Conservation (phyloP, 2,113 vertebrate species). For the Tamias sibiricus region DNA sequence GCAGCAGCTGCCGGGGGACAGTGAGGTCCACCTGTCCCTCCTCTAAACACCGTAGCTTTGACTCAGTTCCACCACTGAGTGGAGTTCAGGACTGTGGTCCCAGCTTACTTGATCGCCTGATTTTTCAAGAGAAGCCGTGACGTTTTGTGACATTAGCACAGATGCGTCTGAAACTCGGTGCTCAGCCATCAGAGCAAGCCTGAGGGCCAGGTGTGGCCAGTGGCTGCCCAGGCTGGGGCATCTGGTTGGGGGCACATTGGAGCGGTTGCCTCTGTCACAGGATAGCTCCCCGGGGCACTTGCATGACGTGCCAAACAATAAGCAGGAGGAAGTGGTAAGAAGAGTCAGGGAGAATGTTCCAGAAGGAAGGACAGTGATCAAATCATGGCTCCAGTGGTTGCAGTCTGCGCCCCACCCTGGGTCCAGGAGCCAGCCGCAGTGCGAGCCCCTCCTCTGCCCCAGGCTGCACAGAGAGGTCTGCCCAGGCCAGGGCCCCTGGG, state of each 20-base stretch:
- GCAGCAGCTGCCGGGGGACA: neutral
- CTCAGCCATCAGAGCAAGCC: neutral
- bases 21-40: neutral
- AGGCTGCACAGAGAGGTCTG: neutral
- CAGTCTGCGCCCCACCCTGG: neutral
- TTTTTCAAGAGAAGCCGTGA: neutral
- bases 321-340: neutral
- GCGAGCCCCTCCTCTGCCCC: neutral
- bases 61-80: neutral
- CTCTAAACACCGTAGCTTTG: neutral
- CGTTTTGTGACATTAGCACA: neutral
- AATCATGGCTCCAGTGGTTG: accelerated
- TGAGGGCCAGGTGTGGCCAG: neutral
- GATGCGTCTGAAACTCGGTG: neutral
- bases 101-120: neutral
- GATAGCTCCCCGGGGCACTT: neutral
- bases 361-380: neutral
- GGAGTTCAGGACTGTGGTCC: neutral
- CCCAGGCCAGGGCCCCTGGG: too few species aligned
- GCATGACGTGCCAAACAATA: neutral
- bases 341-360: neutral
- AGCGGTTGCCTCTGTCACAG: neutral
- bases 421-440: neutral
- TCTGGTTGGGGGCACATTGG: neutral
- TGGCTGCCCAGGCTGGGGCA: neutral